phyloP scores from a whole-genome alignment of 1,140 invertebrate species.

The Tyrophagus putrescentiae region DNA sequence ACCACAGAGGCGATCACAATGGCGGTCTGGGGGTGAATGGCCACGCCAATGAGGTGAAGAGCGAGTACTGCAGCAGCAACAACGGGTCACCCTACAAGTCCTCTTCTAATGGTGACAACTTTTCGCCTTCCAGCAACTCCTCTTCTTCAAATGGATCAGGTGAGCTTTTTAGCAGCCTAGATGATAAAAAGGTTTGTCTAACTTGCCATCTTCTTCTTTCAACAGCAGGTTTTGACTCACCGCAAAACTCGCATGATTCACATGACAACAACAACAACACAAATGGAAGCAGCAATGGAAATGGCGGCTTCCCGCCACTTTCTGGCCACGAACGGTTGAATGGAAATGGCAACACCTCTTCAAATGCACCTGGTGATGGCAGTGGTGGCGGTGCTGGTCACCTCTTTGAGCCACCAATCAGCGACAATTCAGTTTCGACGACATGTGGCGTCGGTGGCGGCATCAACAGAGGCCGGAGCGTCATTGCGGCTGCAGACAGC shows the following conservation, averaged over 20 bases:
- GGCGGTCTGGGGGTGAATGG: too few relatives aligned
- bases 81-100: conserved; percentile 16
- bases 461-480: conserved; percentile 12
- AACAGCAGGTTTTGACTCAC: conserved; percentile 3
- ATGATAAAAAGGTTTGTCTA: neutral
- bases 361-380: conserved; percentile 16
- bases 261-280: neutral
- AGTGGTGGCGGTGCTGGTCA: conserved; percentile 32
- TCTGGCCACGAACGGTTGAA: neutral
- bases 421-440: conserved; percentile 40
- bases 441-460: conserved; percentile 31
- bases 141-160: neutral
- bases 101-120: conserved; percentile 2
- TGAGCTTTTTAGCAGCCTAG: neutral
- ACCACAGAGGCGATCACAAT: neutral
- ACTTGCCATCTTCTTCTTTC: neutral
- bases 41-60: neutral
- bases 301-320: neutral
- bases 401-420: conserved; percentile 37
- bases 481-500: too few relatives aligned
- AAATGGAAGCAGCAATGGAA: too few relatives aligned
- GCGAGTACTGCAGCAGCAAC: neutral
- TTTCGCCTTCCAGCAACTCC: neutral
- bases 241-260: conserved; percentile 7
- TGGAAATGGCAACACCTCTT: neutral